Evolutionary conservation across 2,888 invertebrate species (phyloP).

Genomic region (Hypolimnas misippus): DNA sequence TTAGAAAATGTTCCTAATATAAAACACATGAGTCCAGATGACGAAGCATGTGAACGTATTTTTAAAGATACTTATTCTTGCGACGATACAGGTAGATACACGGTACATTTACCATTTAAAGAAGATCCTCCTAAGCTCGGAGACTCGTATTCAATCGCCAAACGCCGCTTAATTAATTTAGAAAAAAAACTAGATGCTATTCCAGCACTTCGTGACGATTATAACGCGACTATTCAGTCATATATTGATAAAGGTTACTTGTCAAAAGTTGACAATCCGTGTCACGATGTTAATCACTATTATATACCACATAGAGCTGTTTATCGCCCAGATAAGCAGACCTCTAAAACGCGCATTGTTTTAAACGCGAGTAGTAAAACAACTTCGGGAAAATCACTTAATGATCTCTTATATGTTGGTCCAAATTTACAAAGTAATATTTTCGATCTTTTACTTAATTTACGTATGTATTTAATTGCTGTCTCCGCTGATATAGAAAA

Average conservation of each 20-base stretch:
- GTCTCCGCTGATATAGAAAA: conserved; percentile 30
- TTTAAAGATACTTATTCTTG: conserved; percentile 3
- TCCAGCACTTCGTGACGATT: conserved; percentile 11
- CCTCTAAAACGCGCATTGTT: too few species aligned
- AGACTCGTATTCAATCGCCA: too few species aligned
- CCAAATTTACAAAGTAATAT: conserved; percentile 16
- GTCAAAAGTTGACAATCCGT: neutral
- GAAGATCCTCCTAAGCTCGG: too few species aligned
- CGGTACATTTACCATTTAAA: too few species aligned
- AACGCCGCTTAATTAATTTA: too few species aligned
- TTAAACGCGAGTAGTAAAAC: too few species aligned
- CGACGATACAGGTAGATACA: conserved; percentile 9
- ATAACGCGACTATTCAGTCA: conserved; percentile 10
- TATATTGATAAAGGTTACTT: conserved; percentile 14
- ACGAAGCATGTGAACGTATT: neutral
- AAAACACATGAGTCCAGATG: too few species aligned
- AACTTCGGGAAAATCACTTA: neutral
- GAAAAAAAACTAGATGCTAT: too few species aligned
- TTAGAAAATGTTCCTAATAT: too few species aligned
- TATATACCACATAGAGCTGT: conserved; percentile 13
- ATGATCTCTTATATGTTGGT: conserved; percentile 1
- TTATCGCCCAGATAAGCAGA: neutral
- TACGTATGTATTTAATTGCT: too few species aligned
- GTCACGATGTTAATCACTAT: neutral
- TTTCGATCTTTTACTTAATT: too few species aligned